Evolutionary conservation across 2,888 invertebrate species (phyloP).

Genomic region (Hirtodrosophila confusa): DNA sequence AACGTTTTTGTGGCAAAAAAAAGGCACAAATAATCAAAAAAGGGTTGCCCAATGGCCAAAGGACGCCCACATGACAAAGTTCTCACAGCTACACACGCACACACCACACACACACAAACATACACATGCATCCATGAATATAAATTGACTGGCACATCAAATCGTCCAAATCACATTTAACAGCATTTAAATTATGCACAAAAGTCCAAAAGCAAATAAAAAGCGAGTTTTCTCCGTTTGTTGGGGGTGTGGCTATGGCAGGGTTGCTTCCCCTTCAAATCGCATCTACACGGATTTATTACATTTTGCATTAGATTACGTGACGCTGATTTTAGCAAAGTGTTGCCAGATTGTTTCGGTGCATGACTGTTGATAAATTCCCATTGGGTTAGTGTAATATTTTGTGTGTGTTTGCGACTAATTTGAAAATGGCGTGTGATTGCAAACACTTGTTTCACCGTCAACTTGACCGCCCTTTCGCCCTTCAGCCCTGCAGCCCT

Average conservation of each 20-base stretch:
- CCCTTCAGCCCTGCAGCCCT: slow-evolving; percentile 10
- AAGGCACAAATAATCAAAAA: slow-evolving; percentile 15
- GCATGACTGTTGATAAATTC: slow-evolving; percentile 46
- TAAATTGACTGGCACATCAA: slow-evolving; percentile 52
- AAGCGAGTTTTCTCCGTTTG: slow-evolving; percentile 6
- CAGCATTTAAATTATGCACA: slow-evolving; percentile 68
- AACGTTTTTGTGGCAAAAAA: slow-evolving; percentile 21
- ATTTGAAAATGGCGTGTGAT: slow-evolving; percentile 77
- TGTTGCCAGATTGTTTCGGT: slow-evolving; percentile 32
- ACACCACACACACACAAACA: slow-evolving; percentile 3
- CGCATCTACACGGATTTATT: slow-evolving; percentile 69
- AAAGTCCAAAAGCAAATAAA: slow-evolving; percentile 64
- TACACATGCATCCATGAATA: slow-evolving; percentile 56
- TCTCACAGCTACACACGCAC: slow-evolving; percentile 45
- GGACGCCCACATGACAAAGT: slow-evolving; percentile 50
- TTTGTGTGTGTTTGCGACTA: slow-evolving; percentile 37
- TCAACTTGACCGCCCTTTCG: slow-evolving; percentile 1
- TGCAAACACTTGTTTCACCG: slow-evolving; percentile 66
- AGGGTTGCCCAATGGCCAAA: slow-evolving; percentile 32
- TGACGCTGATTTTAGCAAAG: slow-evolving; percentile 58
- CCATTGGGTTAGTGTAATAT: slow-evolving; percentile 14
- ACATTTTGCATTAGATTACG: slow-evolving; percentile 73
- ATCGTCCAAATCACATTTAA: slow-evolving; percentile 44
- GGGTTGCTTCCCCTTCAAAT: slow-evolving; percentile 33
- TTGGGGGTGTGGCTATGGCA: too few species aligned